phyloP scores from a whole-genome alignment of 2,113 vertebrate species.

The Sander lucioperca region DNA sequence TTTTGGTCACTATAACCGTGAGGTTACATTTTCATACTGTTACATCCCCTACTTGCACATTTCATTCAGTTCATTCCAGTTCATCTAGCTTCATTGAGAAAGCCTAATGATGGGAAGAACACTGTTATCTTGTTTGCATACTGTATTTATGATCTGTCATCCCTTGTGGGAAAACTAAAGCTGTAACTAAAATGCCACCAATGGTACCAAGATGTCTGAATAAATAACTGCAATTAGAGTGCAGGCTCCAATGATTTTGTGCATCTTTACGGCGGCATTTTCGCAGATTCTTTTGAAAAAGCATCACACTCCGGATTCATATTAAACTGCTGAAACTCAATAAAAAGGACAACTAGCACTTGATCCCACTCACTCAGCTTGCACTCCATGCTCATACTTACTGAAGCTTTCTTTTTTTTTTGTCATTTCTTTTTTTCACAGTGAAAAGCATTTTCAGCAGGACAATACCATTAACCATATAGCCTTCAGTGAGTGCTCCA shows the following conservation, averaged over 20 bases:
- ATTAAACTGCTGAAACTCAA: constrained; percentile 17
- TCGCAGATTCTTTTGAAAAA: constrained; percentile 6
- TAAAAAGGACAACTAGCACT: constrained; percentile 36
- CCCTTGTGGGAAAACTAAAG: constrained; percentile 7
- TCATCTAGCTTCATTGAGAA: background rate
- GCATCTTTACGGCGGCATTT: background rate
- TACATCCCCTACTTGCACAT: too few species aligned
- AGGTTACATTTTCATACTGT: too few species aligned
- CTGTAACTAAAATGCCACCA: constrained; percentile 15
- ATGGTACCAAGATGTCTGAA: constrained; percentile 8
- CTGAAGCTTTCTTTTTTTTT: background rate
- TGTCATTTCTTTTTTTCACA: too few species aligned
- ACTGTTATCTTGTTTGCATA: constrained; percentile 8
- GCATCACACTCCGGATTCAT: constrained; percentile 15
- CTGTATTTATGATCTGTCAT: background rate
- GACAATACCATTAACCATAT: background rate
- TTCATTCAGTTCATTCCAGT: too few species aligned
- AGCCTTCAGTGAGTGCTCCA: background rate
- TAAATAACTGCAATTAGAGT: constrained; percentile 17
- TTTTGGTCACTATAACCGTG: too few species aligned
- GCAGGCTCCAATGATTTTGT: constrained; percentile 2
- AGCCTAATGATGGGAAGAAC: background rate
- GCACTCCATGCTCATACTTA: constrained; percentile 14
- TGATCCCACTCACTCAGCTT: constrained; percentile 34
- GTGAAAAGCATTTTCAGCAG: constrained; percentile 4